Conservation (phyloP, 2,888 invertebrate species). For the Exephanes ischioxanthus region DNA sequence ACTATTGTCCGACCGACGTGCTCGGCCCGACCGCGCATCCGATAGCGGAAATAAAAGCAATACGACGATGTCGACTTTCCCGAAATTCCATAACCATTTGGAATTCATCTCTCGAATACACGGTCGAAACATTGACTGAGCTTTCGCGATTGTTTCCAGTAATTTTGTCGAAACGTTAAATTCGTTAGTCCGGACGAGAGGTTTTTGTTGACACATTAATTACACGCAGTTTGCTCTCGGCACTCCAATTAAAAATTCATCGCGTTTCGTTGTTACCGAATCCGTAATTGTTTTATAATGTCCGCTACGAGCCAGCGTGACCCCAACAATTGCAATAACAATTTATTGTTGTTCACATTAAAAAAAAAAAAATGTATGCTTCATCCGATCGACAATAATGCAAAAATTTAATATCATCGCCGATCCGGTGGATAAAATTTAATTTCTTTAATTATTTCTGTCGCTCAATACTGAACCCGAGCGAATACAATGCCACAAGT, state of each 20-base stretch:
- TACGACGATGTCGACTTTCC: background rate
- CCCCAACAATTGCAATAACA: background rate
- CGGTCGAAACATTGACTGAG: background rate
- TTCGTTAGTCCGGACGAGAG: background rate
- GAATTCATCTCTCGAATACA: background rate
- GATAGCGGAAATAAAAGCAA: background rate
- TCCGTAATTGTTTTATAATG: background rate
- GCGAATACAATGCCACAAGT: background rate
- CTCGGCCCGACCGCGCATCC: conserved; percentile 16
- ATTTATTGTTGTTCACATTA: background rate
- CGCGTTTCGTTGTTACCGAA: background rate
- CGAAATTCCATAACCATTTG: background rate
- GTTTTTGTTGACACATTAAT: background rate
- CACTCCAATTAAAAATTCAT: background rate
- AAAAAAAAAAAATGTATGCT: no score
- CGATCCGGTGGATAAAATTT: no score
- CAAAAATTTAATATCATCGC: no score
- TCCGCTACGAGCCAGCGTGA: background rate
- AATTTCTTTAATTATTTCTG: no score
- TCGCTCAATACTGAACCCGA: no score
- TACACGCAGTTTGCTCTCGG: background rate
- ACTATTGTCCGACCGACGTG: conserved; percentile 71
- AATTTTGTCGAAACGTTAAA: background rate
- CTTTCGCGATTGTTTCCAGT: background rate
- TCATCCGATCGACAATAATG: no score